Conservation (phyloP, 1,140 invertebrate species). For the Habropoda laboriosa region DNA sequence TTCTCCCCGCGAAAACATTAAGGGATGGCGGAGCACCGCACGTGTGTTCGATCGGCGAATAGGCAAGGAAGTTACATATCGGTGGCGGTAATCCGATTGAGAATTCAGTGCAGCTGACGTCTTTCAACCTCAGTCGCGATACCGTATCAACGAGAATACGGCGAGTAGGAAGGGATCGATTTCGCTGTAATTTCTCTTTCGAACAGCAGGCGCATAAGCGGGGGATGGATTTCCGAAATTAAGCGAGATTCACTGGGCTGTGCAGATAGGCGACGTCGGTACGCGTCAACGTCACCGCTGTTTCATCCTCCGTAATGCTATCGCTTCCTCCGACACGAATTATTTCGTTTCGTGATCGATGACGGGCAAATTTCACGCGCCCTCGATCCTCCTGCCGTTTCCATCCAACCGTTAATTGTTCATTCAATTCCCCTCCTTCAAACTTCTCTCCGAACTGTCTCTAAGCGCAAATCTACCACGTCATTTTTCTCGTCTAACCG, state of each 20-base stretch:
- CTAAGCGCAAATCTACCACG: no score
- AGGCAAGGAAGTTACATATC: neutral
- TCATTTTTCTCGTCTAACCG: no score
- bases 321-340: neutral
- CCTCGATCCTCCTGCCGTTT: neutral
- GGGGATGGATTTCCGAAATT: slow-evolving; percentile 11
- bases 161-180: neutral
- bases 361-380: neutral
- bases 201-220: neutral
- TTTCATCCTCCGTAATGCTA: neutral
- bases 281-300: slow-evolving; percentile 22
- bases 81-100: slow-evolving; percentile 16
- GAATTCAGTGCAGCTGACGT: slow-evolving; percentile 29
- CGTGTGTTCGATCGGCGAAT: no score
- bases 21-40: no score
- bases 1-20: neutral
- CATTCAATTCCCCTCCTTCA: neutral
- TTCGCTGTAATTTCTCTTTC: slow-evolving; percentile 11
- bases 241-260: neutral
- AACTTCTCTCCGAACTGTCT: no score
- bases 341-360: slow-evolving; percentile 7
- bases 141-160: neutral
- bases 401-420: neutral
- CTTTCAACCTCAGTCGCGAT: slow-evolving; percentile 24
- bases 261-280: neutral